Conservation (phyloP, 2,113 vertebrate species). For the Sula dactylatra region DNA sequence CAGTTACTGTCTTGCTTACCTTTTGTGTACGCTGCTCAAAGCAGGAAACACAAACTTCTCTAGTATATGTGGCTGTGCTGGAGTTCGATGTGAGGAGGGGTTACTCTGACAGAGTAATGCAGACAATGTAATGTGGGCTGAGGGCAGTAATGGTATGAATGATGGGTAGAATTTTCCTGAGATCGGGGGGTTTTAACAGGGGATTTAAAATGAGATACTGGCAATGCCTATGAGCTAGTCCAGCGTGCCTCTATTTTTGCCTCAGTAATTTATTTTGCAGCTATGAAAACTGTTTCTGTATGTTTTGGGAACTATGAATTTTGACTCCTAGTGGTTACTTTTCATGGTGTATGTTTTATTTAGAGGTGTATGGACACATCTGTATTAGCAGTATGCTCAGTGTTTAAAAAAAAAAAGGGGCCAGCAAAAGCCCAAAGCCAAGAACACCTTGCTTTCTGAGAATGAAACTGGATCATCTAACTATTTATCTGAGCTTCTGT, state of each 20-base stretch:
- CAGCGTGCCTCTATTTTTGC: not conserved
- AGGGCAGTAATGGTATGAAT: not conserved
- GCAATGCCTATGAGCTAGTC: not conserved
- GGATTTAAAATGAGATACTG: not conserved
- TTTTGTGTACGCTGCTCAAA: accelerated
- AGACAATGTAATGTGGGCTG: too few species aligned
- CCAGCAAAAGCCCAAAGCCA: not conserved
- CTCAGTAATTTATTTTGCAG: not conserved
- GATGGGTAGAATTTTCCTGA: not conserved
- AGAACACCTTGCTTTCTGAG: not conserved
- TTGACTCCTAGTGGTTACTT: not conserved
- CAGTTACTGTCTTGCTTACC: not conserved
- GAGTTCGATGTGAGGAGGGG: not conserved
- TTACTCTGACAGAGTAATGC: not conserved
- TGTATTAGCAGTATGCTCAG: not conserved
- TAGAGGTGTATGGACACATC: not conserved
- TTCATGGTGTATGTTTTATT: not conserved
- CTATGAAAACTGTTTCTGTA: not conserved
- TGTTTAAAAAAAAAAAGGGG: not conserved
- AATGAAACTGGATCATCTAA: not conserved
- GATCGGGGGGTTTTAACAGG: not conserved
- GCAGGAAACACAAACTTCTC: not conserved
- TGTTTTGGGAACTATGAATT: not conserved
- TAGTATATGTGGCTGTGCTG: not conserved
- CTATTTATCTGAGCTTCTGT: not conserved